These are phyloP conservation scores for Rhopalosiphum nymphaeae DNA, from an alignment of 2,888 invertebrate genomes.

Conservation along the genomic window DNA sequence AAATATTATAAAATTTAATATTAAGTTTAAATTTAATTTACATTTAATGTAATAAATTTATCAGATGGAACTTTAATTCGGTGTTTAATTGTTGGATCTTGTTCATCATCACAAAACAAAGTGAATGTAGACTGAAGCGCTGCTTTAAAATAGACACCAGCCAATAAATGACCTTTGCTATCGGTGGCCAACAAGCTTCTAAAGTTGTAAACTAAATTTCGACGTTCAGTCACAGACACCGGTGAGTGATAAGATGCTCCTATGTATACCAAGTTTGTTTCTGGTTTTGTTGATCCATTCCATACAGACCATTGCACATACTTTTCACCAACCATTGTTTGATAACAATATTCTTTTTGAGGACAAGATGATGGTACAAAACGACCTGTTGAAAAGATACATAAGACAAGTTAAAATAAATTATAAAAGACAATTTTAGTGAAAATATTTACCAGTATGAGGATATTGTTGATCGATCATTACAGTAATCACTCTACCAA, in stretches of 20 bases:
- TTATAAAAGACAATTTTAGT: constrained; percentile 15
- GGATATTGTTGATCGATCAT: constrained; percentile 89
- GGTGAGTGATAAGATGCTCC: constrained; percentile 84
- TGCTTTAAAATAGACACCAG: constrained; percentile 89
- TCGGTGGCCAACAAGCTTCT: constrained; percentile 85
- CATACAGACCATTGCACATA: constrained; percentile 73
- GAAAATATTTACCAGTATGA: constrained; percentile 78
- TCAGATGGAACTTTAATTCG: constrained; percentile 83
- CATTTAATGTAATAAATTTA: constrained; percentile 75
- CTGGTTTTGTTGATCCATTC: constrained; percentile 84
- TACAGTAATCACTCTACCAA: constrained; percentile 86
- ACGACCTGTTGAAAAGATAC: constrained; percentile 76
- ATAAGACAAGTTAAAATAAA: constrained; percentile 25
- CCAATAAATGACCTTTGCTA: constrained; percentile 84
- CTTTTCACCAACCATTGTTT: constrained; percentile 59
- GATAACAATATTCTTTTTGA: constrained; percentile 59
- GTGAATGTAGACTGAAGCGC: constrained; percentile 75
- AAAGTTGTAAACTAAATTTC: constrained; percentile 88
- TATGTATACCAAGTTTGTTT: constrained; percentile 80
- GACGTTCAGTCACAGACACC: constrained; percentile 87
- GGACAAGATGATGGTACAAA: constrained; percentile 78
- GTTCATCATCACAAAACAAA: constrained; percentile 80
- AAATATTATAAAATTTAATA: constrained; percentile 35
- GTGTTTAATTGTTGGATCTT: constrained; percentile 71
- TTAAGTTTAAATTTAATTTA: constrained; percentile 71